Evolutionary conservation across 1,140 invertebrate species (phyloP).

Genomic region (Calosoma granatense): DNA sequence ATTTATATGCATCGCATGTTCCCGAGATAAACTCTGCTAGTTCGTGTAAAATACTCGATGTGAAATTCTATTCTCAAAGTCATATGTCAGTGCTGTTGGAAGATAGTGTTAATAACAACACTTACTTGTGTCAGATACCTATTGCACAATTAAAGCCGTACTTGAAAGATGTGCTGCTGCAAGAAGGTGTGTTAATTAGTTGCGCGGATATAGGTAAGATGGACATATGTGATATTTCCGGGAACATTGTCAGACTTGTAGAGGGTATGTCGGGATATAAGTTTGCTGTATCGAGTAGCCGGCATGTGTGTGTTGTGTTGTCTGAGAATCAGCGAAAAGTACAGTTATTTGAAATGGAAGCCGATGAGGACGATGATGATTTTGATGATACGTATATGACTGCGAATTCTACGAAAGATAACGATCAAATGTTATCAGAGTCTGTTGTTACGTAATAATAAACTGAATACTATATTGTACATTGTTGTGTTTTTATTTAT

Average conservation of each 20-base stretch:
- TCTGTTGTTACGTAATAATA: too few relatives aligned
- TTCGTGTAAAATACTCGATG: slow-evolving; percentile 44
- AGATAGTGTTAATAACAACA: slow-evolving; percentile 41
- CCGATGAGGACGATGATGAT: slow-evolving; percentile 80
- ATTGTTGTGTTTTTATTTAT: too few relatives aligned
- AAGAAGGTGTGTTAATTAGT: slow-evolving; percentile 32
- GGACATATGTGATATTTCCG: slow-evolving; percentile 40
- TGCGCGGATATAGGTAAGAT: slow-evolving; percentile 30
- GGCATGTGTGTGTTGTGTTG: slow-evolving; percentile 81
- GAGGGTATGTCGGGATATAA: slow-evolving; percentile 61
- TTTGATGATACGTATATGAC: slow-evolving; percentile 49
- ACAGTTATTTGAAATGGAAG: slow-evolving; percentile 83
- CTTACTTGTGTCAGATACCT: slow-evolving; percentile 56
- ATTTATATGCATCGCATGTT: slow-evolving; percentile 22
- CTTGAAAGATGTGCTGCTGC: slow-evolving; percentile 32
- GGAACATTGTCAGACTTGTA: slow-evolving; percentile 45
- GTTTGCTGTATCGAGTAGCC: slow-evolving; percentile 75
- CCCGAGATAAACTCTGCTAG: slow-evolving; percentile 29
- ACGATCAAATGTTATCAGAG: slow-evolving; percentile 18
- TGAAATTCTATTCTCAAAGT: slow-evolving; percentile 74
- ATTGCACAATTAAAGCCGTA: slow-evolving; percentile 38
- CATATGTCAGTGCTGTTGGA: slow-evolving; percentile 64
- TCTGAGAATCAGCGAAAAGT: slow-evolving; percentile 71
- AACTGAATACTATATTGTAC: too few relatives aligned
- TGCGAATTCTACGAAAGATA: slow-evolving; percentile 31